These are phyloP conservation scores for Enteromius mattozi DNA, from an alignment of 2,797 vertebrate species.

Conservation along the genomic window DNA sequence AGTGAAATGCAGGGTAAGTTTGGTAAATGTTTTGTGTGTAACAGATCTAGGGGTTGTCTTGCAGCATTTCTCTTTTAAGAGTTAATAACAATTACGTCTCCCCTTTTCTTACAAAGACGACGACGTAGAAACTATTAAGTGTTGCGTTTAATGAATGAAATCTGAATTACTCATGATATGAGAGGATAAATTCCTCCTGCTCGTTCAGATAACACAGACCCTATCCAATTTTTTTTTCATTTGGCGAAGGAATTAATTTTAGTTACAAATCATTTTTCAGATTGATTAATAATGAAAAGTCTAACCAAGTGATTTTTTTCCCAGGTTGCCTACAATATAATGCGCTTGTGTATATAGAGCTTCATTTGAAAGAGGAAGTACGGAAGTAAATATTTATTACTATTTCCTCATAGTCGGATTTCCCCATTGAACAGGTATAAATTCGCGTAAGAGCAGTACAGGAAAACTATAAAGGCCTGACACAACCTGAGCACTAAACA, in stretches of 20 bases:
- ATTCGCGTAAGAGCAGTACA: neutral
- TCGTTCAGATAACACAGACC: neutral
- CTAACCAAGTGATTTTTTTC: neutral
- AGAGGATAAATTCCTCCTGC: neutral
- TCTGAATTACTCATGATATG: too few species aligned
- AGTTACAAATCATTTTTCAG: neutral
- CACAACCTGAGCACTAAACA: neutral
- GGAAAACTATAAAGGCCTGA: neutral
- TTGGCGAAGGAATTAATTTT: neutral
- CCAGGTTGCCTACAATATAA: neutral
- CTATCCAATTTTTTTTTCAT: neutral
- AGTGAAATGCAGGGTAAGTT: neutral
- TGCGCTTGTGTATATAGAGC: neutral
- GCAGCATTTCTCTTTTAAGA: neutral
- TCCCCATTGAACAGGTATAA: constrained; percentile 42
- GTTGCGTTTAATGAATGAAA: neutral
- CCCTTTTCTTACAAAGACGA: neutral
- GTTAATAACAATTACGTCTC: neutral
- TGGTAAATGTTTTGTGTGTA: neutral
- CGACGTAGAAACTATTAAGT: neutral
- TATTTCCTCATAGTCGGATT: constrained; percentile 70
- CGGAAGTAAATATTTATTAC: constrained; percentile 60
- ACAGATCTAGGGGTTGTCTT: neutral
- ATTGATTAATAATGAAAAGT: neutral
- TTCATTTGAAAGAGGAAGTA: constrained; percentile 61